Conservation (phyloP, 2,888 invertebrate genomes). For the Tineola bisselliella region DNA sequence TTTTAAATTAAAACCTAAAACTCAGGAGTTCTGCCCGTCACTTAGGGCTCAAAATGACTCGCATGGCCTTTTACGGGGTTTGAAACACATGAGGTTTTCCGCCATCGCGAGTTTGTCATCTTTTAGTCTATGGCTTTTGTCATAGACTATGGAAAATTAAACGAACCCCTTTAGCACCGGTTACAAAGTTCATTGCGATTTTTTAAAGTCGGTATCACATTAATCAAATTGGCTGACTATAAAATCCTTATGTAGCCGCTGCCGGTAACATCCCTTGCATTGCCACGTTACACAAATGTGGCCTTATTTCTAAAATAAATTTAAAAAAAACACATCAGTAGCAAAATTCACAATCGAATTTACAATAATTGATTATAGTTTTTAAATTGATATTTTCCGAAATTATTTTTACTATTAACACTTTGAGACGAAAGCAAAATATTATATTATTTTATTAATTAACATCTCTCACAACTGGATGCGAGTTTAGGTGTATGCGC, state of each 20-base stretch:
- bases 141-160: not conserved
- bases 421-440: conserved; percentile 12
- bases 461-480: not conserved
- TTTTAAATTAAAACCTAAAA: no score
- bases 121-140: not conserved
- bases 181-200: no score
- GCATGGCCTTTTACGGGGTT: not conserved
- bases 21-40: no score
- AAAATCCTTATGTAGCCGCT: no score
- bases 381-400: not conserved
- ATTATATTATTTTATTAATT: not conserved
- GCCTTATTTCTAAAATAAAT: not conserved
- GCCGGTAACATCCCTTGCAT: not conserved
- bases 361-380: no score
- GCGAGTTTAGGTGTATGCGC: not conserved
- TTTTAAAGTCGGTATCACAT: no score
- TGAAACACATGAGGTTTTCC: not conserved
- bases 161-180: not conserved
- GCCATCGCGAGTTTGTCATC: not conserved
- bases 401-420: not conserved
- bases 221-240: no score
- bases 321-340: no score
- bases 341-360: no score
- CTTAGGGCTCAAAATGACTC: not conserved
- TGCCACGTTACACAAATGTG: not conserved